These are phyloP conservation scores for Brassicogethes aeneus DNA, from an alignment of 2,888 invertebrate species.

Conservation along the genomic window DNA sequence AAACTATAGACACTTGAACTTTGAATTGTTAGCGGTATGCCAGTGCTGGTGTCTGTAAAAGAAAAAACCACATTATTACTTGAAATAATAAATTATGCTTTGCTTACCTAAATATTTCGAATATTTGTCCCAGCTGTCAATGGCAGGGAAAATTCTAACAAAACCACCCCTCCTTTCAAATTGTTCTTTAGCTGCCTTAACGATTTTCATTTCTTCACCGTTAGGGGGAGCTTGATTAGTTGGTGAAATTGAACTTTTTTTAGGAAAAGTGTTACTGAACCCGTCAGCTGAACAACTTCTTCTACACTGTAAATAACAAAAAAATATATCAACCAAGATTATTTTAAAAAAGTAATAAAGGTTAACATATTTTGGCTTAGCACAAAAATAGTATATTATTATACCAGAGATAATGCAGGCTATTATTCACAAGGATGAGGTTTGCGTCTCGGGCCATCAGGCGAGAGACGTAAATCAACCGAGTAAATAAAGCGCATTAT, in stretches of 20 bases:
- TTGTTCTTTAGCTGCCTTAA: constrained; percentile 67
- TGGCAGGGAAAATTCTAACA: constrained; percentile 83
- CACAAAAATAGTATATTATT: too few relatives aligned
- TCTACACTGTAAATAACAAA: constrained; percentile 53
- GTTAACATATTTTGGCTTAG: too few relatives aligned
- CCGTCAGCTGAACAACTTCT: constrained; percentile 68
- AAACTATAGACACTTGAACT: constrained; percentile 50
- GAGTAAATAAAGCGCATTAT: too few relatives aligned
- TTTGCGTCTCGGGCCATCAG: too few relatives aligned
- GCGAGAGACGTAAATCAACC: too few relatives aligned
- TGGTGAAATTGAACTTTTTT: constrained; percentile 34
- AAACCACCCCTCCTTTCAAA: constrained; percentile 79
- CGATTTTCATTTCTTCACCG: constrained; percentile 65
- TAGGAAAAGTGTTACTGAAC: constrained; percentile 38
- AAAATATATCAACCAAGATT: too few relatives aligned
- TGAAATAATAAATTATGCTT: not conserved
- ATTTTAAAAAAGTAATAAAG: too few relatives aligned
- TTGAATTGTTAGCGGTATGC: constrained; percentile 60
- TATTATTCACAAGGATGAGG: too few relatives aligned
- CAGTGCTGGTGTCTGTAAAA: constrained; percentile 57
- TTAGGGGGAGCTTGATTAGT: constrained; percentile 9
- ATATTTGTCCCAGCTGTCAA: constrained; percentile 80
- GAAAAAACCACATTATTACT: not conserved
- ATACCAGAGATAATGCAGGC: too few relatives aligned
- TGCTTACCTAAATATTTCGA: constrained; percentile 62